A percentile compares a stretch with the other conserved stretches of the same genome.
Evolutionary conservation across 2,888 invertebrate species (phyloP).

Genomic region (Caradrina kadenii): DNA sequence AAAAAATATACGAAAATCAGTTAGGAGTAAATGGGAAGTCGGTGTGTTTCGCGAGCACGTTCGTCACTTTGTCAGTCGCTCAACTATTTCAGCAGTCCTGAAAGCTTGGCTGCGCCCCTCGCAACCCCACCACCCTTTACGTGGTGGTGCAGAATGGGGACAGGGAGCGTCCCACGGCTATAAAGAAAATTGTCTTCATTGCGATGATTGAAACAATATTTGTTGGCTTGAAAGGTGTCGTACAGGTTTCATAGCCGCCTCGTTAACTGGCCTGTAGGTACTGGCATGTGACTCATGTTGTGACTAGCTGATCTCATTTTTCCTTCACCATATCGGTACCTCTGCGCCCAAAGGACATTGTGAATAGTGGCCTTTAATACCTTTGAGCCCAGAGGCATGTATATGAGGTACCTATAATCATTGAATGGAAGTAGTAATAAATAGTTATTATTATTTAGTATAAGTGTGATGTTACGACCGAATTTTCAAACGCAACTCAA

Average conservation of each 20-base stretch:
- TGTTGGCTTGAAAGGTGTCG: constrained; percentile 76
- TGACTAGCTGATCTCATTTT: constrained; percentile 29
- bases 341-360: too few relatives aligned
- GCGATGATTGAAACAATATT: constrained; percentile 87
- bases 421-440: too few relatives aligned
- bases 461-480: too few relatives aligned
- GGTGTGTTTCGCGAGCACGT: constrained; percentile 68
- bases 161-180: constrained; percentile 86
- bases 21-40: constrained; percentile 32
- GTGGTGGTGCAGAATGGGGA: constrained; percentile 83
- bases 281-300: constrained; percentile 23
- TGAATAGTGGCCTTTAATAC: too few relatives aligned
- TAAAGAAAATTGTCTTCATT: constrained; percentile 88
- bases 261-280: constrained; percentile 43
- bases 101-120: constrained; percentile 71
- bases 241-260: constrained; percentile 55
- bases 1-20: constrained; percentile 24
- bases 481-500: too few relatives aligned
- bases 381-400: too few relatives aligned
- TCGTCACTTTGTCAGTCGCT: constrained; percentile 77
- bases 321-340: neutral
- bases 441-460: too few relatives aligned
- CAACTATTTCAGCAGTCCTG: constrained; percentile 78
- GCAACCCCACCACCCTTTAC: constrained; percentile 82
- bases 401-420: too few relatives aligned